Percentiles rank a stretch among this genome's conserved stretches.
phyloP scores from a whole-genome alignment of 2,113 vertebrate species.

The Capreolus pygargus region DNA sequence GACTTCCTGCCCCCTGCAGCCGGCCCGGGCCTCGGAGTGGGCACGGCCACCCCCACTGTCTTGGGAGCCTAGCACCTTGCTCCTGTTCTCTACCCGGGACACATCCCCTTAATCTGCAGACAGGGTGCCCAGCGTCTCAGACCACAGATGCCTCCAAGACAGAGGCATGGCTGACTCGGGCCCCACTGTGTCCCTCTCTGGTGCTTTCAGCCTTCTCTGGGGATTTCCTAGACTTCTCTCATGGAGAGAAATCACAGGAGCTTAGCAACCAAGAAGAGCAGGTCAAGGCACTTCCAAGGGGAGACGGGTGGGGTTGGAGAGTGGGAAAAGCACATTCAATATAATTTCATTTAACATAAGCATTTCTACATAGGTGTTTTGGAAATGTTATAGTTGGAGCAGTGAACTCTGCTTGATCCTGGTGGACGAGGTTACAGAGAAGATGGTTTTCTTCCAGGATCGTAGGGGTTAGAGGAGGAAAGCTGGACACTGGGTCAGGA shows the following conservation, averaged over 20 bases:
- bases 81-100: background rate
- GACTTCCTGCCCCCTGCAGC: background rate
- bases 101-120: too few species aligned
- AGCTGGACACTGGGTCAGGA: background rate
- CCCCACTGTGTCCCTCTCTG: background rate
- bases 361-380: background rate
- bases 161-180: background rate
- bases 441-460: background rate
- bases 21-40: rapidly evolving
- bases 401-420: background rate
- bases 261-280: background rate
- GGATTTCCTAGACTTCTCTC: background rate
- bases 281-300: background rate
- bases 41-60: background rate
- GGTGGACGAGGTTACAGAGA: background rate
- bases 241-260: background rate
- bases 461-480: background rate
- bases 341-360: background rate
- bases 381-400: background rate
- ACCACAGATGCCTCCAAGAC: background rate
- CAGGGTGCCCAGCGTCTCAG: rapidly evolving
- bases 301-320: background rate
- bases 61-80: background rate
- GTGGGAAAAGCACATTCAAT: background rate
- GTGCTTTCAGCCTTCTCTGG: background rate